Conservation (phyloP, 2,888 invertebrate genomes). For the Halictus ligatus region DNA sequence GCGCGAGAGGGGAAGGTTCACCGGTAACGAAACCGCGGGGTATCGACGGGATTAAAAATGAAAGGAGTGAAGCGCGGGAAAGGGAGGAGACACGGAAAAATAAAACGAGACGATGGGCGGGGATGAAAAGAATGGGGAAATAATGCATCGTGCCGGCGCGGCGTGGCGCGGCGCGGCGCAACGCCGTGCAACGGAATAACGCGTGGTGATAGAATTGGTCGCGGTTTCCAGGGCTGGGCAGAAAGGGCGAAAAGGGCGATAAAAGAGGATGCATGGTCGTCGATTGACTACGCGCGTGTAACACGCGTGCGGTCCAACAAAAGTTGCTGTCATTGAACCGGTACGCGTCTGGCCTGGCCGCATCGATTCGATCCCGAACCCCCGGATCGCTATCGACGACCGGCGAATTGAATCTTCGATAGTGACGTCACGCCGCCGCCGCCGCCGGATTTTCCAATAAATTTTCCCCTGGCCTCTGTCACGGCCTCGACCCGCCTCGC, state of each 20-base stretch:
- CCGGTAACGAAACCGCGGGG: conserved; percentile 4
- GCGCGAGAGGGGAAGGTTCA: neutral
- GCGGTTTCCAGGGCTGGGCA: neutral
- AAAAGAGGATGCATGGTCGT: neutral
- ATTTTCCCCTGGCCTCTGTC: neutral
- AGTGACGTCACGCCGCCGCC: conserved; percentile 25
- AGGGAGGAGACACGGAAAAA: neutral
- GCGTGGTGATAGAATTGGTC: conserved; percentile 32
- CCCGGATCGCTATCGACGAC: conserved; percentile 14
- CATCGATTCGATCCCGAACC: neutral
- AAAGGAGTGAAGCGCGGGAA: neutral
- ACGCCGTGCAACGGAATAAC: neutral
- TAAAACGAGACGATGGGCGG: neutral
- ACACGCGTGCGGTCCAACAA: neutral
- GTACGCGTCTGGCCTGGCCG: neutral
- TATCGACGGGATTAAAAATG: conserved; percentile 12
- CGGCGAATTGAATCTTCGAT: conserved; percentile 52
- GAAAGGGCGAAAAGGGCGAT: neutral
- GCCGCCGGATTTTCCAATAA: conserved; percentile 30
- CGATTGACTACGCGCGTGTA: neutral
- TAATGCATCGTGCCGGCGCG: conserved; percentile 23
- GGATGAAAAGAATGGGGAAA: conserved; percentile 4
- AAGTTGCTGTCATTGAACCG: conserved; percentile 1
- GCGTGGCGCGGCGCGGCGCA: neutral
- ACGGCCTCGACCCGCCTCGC: neutral